A percentile compares a stretch with the other conserved stretches of the same genome.
Conservation (phyloP, 1,140 invertebrate genomes). For the Drosophila dunni region DNA sequence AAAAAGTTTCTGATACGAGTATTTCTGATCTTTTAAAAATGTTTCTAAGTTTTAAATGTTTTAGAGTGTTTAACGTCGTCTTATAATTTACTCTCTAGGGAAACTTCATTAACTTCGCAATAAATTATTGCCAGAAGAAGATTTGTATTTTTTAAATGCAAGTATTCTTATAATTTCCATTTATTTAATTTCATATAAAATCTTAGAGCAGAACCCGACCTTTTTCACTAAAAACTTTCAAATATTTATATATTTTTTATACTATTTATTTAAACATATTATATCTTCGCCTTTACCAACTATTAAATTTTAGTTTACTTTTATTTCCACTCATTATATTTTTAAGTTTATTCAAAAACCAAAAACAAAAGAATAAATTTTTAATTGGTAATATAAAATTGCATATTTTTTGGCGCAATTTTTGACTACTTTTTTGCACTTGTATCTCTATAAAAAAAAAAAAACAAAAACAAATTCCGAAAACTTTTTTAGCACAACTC, state of each 20-base stretch:
- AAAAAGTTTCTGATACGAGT: not conserved
- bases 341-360: constrained; percentile 31
- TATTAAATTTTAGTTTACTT: constrained; percentile 3
- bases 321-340: constrained; percentile 10
- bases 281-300: not conserved
- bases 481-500: constrained; percentile 72
- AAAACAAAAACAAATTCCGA: constrained; percentile 44
- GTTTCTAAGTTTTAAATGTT: not conserved
- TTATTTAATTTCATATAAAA: not conserved
- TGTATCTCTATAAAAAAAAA: constrained; percentile 63
- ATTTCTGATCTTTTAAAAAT: not conserved
- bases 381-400: constrained; percentile 80
- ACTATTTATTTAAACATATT: not conserved
- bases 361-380: constrained; percentile 49
- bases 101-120: not conserved
- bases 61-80: not conserved
- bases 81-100: not conserved
- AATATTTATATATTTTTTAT: not conserved
- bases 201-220: not conserved
- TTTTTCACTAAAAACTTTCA: not conserved
- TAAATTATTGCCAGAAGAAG: not conserved
- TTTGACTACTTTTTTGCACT: constrained; percentile 83
- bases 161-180: too few relatives aligned
- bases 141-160: too few relatives aligned
- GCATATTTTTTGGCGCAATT: constrained; percentile 84